These are phyloP conservation scores for Laupala kohalensis DNA, from an alignment of 1,140 invertebrate genomes.

Conservation along the genomic window DNA sequence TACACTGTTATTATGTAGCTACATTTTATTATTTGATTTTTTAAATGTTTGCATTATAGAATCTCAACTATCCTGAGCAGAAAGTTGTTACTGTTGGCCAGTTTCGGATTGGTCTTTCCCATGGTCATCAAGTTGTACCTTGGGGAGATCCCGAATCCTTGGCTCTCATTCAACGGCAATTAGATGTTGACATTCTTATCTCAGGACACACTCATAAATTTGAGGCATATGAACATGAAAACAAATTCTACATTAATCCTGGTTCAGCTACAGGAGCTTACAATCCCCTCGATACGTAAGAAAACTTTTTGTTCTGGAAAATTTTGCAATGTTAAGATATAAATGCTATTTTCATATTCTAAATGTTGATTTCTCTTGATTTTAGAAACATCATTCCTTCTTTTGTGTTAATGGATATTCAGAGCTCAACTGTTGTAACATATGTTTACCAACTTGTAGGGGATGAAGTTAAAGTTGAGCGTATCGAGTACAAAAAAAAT, in stretches of 20 bases:
- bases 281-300: constrained; percentile 79
- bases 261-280: constrained; percentile 98
- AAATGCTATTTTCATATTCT: too few species aligned
- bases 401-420: constrained; percentile 98
- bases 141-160: constrained; percentile 92
- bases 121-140: constrained; percentile 94
- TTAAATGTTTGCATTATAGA: constrained; percentile 38
- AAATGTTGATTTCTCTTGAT: too few species aligned
- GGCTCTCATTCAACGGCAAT: constrained; percentile 84
- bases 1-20: too few species aligned
- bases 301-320: constrained; percentile 9
- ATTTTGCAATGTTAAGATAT: background rate
- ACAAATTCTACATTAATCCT: constrained; percentile 98
- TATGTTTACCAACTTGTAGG: constrained; percentile 97
- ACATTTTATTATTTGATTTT: background rate
- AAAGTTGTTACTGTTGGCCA: constrained; percentile 98
- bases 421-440: constrained; percentile 91
- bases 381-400: constrained; percentile 79
- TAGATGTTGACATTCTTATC: constrained; percentile 98
- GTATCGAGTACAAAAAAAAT: constrained; percentile 92
- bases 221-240: constrained; percentile 96
- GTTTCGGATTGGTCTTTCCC: constrained; percentile 93
- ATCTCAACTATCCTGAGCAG: constrained; percentile 92
- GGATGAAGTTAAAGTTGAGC: constrained; percentile 97
- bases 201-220: constrained; percentile 98